phyloP scores from a whole-genome alignment of 2,797 vertebrate genomes.

The Margarornis squamiger region DNA sequence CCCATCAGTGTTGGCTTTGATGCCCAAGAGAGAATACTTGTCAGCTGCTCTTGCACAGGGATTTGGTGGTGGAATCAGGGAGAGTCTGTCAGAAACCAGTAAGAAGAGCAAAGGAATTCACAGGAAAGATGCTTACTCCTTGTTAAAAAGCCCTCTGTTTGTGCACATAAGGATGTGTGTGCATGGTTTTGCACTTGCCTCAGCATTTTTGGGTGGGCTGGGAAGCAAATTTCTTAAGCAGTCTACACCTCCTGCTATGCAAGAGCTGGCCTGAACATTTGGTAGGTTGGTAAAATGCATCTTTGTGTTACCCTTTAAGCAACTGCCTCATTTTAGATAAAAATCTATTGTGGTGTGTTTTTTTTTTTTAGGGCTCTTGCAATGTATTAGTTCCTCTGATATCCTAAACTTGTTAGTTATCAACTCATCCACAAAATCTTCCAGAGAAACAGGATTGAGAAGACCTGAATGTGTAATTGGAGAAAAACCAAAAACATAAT shows the following conservation, averaged over 20 bases:
- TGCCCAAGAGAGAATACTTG: not conserved
- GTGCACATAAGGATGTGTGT: not conserved
- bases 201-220: not conserved
- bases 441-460: not conserved
- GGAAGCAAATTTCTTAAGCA: not conserved
- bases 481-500: not conserved
- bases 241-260: slow-evolving; percentile 14
- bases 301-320: slow-evolving; percentile 6
- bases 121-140: not conserved
- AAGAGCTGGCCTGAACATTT: slow-evolving; percentile 35
- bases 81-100: not conserved
- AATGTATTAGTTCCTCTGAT: slow-evolving; percentile 31
- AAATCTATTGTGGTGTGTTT: slow-evolving; percentile 19
- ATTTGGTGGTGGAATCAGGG: accelerated
- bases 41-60: not conserved
- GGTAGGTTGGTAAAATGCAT: slow-evolving; percentile 5
- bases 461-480: slow-evolving; percentile 13
- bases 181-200: not conserved
- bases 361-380: slow-evolving; percentile 9
- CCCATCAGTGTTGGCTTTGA: not conserved
- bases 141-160: not conserved
- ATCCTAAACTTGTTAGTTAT: slow-evolving; percentile 19
- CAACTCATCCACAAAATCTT: not conserved
- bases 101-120: not conserved
- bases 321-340: slow-evolving; percentile 36